Base-by-base conservation (phyloP, 2,797 vertebrate species). In the Hoplostethus atlanticus region DNA sequence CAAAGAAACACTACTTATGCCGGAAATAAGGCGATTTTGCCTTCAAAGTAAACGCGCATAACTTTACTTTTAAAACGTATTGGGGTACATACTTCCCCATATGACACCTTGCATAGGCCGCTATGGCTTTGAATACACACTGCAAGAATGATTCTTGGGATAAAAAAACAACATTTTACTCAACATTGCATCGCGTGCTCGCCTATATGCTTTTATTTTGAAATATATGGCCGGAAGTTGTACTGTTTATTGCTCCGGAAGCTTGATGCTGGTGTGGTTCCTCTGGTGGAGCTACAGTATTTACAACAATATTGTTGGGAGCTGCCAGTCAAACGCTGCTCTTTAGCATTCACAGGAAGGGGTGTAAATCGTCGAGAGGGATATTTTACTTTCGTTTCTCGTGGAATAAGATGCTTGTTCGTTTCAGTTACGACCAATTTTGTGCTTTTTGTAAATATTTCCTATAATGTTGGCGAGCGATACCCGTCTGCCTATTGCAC, bases 401-500 rank as follows among this genome's bases (percentile, higher is more conserved):
- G 31, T n/a, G 1, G 28, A 10, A 0, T 2, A 5, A 10, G 17
- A 46, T 31, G 77, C 7, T 8, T 28, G 25, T 54, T 34, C 54
- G 7, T 36, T 53, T 40, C 38, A 21, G 12, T 50, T 40, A 8
- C 58, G 77, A 68, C 73, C 68, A 80, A 17, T 64, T 71, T 67
- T 67, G 60, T 72, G 56, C 36, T n/a, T 81, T 80, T 77, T 71
- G 78, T 73, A 77, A 63, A 76, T 47, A 70, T 68, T 79, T 68
- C 73, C 71, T 75, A 70, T 71, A 53, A 89, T 90, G 86, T 83
- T 81, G 75, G 51, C 72, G 68, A 62, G 38, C 73, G 84, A 64
- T 51, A 40, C 64, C 84, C 73, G 84, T 82, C 82, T 73, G 12
- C 76, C 70, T 71, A 80, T 87, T 87, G 87, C 84, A 91, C 87